Base-by-base conservation (phyloP, 2,113 vertebrate genomes). In the Poeciliopsis prolifica region DNA sequence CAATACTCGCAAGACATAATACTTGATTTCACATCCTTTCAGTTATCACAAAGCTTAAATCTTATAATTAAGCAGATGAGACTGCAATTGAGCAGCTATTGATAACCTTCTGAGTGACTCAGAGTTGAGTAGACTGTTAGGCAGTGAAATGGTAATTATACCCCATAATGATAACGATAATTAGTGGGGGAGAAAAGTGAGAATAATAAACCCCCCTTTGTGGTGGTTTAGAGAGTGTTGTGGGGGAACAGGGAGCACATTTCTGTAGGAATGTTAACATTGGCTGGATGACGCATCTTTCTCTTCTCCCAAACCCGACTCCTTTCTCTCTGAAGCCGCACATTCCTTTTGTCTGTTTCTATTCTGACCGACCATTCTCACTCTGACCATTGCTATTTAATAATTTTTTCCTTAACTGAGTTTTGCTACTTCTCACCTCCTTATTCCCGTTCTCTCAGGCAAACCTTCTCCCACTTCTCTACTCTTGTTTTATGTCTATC, bases 61-160 rank as follows among this genome's bases (percentile, higher is more conserved):
- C 63, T 82, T 90, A 92, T 93, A 92, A 92, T 94, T 93, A 88
- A 87, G 72, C 81, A 86, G 89, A 92, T 84, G 85, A 90, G 86
- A 40, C 89, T 88, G 89, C 85, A 81, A 81, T 81, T 70, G 86
- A 82, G 88, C 86, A 86, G 88, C 86, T 88, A 93, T 92, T 93
- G 93, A 92, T 93, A 92, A 92, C 81, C 83, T 87, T 82, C 86
- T 82, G 86, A 79, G 87, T 79, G 87, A 90, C 77, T 87, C 79
- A 24, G 72, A 87, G 88, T 82, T 8, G 35, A 88, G 84, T 72
- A 78, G 90, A 68, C 83, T 79, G 86, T 89, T 78, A 87, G 88
- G 83, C 86, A 64, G 87, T 69, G 83, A 91, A 86, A 93, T 87
- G 86, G 79, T 91, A 92, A 94, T 93, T 90, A 92, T 92, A 87